phyloP scores from a whole-genome alignment of 2,113 vertebrate genomes.

The Colossoma macropomum region DNA sequence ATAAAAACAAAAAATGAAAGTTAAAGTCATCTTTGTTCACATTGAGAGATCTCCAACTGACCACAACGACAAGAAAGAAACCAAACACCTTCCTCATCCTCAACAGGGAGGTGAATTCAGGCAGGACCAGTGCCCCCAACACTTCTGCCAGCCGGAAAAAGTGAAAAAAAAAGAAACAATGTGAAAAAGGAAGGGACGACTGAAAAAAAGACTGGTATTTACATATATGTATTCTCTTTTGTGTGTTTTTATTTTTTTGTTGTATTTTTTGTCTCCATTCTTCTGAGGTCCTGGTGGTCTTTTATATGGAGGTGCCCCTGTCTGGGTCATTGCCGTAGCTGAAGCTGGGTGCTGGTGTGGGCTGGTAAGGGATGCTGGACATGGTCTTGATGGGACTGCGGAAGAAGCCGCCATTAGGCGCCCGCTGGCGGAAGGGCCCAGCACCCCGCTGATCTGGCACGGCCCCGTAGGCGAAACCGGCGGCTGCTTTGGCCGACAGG shows the following conservation, averaged over 20 bases:
- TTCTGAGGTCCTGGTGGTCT: conserved; percentile 41
- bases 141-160: conserved; percentile 50
- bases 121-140: conserved; percentile 54
- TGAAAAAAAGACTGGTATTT: conserved; percentile 71
- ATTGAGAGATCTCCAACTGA: conserved; percentile 69
- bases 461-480: conserved; percentile 93
- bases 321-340: conserved; percentile 96
- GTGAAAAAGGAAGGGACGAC: conserved; percentile 6
- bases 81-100: conserved; percentile 70
- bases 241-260: conserved; percentile 35
- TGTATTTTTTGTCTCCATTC: conserved; percentile 25
- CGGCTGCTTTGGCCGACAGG: conserved; percentile 95
- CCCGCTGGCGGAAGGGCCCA: conserved; percentile 94
- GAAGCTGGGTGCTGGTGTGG: conserved; percentile 95
- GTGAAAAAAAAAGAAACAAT: conserved; percentile 63
- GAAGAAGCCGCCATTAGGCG: conserved; percentile 98
- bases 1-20: conserved; percentile 61
- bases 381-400: conserved; percentile 99
- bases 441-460: conserved; percentile 97
- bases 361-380: conserved; percentile 98
- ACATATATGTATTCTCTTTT: conserved; percentile 69
- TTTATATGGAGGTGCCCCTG: conserved; percentile 98
- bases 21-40: conserved; percentile 67
- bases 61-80: conserved; percentile 75
- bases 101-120: conserved; percentile 56